A percentile compares a stretch with the other conserved stretches of the same genome.
phyloP scores from a whole-genome alignment of 2,888 invertebrate species.

The Pseudolycoriella hygida region DNA sequence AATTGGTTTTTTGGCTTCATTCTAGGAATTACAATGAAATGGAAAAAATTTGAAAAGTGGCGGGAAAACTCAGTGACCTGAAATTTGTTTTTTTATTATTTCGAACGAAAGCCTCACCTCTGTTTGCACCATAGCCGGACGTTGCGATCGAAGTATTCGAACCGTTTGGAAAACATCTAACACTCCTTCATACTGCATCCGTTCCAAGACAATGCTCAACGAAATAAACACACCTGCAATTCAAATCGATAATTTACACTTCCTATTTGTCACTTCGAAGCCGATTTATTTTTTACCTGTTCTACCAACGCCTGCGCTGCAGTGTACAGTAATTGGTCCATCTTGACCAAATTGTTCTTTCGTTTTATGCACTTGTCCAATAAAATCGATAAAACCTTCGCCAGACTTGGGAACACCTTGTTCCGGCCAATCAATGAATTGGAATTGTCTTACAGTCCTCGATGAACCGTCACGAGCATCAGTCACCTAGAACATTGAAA shows the following conservation, averaged over 20 bases:
- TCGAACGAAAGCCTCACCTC: constrained; percentile 44
- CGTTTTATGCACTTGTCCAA: constrained; percentile 98
- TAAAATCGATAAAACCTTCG: constrained; percentile 98
- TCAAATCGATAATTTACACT: too few relatives aligned
- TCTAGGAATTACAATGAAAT: not conserved
- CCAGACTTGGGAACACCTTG: constrained; percentile 95
- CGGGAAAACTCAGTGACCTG: too few relatives aligned
- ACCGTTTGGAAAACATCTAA: constrained; percentile 99
- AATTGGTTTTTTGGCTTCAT: not conserved
- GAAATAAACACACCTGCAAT: constrained; percentile 83
- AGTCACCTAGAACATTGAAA: constrained; percentile 44
- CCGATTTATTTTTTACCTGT: constrained; percentile 32
- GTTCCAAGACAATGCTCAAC: constrained; percentile 90
- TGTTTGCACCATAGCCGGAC: constrained; percentile 99
- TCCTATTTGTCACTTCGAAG: too few relatives aligned
- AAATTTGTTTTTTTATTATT: not conserved
- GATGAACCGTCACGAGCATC: constrained; percentile 95
- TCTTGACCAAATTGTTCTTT: constrained; percentile 99
- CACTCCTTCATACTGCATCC: constrained; percentile 98
- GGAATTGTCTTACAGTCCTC: constrained; percentile 88
- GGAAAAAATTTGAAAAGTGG: not conserved
- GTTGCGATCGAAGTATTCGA: constrained; percentile 90
- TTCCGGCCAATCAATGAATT: constrained; percentile 92
- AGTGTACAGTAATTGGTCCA: constrained; percentile 97
- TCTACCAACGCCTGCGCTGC: constrained; percentile 96